Evolutionary conservation across 2,113 vertebrate genomes (phyloP), one percentile per base, ranked within the genome.

Genomic region (Prolemur simus): DNA sequence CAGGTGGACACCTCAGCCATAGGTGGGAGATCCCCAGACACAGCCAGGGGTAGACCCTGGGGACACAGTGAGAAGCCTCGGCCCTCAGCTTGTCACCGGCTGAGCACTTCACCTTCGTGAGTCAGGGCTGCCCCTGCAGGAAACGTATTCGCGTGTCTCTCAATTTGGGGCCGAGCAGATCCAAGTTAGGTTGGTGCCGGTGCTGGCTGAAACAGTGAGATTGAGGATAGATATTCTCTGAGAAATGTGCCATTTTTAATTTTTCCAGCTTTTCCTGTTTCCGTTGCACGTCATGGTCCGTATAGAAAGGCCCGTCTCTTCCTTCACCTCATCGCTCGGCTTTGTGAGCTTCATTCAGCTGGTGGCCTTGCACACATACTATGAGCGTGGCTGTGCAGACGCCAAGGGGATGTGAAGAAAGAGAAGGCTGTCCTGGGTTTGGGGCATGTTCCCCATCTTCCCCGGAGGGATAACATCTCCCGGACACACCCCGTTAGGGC

Each of bases 381-480:
- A 0, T 20, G 21, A 27, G 21, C 23, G 2, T 14, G 9, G 17
- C 34, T 11, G 66, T 11, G 34, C 37, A 12, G 69, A 25, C 3
- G 0, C 1, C 0, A 0, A 18, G 52, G 3, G 32, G n/a, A 27
- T 32, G 4, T 3, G 10, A 1, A 66, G 49, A 60, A 45, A 58
- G 66, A 73, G 29, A 27, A 42, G 23, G 1, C 42, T 17, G 11
- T n/a, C 73, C 56, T 25, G 20, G 7, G 60, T 34, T n/a, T 58
- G 82, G 47, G 76, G 64, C 3, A 7, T 2, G 11, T 56, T 3
- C 34, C 7, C 0, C 1, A n/a, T 56, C 54, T 76, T 87, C 37
- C 78, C 37, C 2, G 23, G 68, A 52, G 2, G 56, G 23, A 81
- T 13, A 58, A 3, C 25, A 8, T 52, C n/a, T 69, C 52, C n/a